phyloP scores from a whole-genome alignment of 2,888 invertebrate species.

The Eucriotettix oculatus region DNA sequence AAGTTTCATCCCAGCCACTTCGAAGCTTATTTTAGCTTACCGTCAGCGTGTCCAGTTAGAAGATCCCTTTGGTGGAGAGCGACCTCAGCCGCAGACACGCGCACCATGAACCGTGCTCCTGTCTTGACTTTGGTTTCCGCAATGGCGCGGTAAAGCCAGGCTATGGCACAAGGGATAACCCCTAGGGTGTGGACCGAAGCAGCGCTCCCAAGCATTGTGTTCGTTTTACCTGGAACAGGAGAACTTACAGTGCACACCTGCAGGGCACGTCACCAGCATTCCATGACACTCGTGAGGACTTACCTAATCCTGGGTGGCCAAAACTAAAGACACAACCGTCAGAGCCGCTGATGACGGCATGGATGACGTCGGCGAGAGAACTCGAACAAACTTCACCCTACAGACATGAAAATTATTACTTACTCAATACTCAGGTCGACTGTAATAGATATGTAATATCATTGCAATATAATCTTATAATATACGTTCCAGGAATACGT shows the following conservation, averaged over 20 bases:
- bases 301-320: constrained; percentile 75
- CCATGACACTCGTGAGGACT: constrained; percentile 20
- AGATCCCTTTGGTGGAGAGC: not conserved
- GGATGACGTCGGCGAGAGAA: constrained; percentile 84
- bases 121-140: constrained; percentile 53
- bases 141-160: constrained; percentile 90
- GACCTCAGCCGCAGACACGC: not conserved
- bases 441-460: too few relatives aligned
- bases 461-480: too few relatives aligned
- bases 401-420: not conserved
- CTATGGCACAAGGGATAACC: constrained; percentile 86
- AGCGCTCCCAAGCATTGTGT: constrained; percentile 71
- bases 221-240: constrained; percentile 51
- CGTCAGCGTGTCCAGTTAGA: not conserved
- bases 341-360: constrained; percentile 84
- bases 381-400: constrained; percentile 85
- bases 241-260: not conserved
- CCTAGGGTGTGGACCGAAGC: constrained; percentile 58
- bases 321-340: constrained; percentile 85
- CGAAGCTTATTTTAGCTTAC: too few relatives aligned
- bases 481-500: too few relatives aligned
- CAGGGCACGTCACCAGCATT: not conserved
- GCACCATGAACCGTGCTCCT: not conserved
- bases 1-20: too few relatives aligned
- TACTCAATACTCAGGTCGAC: too few relatives aligned